Evolutionary conservation across 2,113 vertebrate species (phyloP).

Genomic region (Mesocricetus auratus): DNA sequence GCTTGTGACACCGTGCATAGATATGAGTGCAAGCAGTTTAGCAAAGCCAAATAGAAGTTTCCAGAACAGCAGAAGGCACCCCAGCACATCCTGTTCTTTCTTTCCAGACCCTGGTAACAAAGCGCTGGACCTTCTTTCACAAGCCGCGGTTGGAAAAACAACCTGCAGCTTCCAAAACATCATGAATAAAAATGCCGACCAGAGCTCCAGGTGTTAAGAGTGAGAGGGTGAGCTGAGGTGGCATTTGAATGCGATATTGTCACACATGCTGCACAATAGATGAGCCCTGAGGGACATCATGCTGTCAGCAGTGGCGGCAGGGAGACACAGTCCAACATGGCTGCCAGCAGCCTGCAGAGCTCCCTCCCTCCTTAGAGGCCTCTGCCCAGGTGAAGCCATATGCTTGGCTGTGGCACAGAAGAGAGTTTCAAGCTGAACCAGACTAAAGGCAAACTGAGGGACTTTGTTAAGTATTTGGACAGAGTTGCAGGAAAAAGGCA

Average conservation of each 20-base stretch:
- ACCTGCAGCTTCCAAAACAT: constrained; percentile 23
- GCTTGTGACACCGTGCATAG: neutral
- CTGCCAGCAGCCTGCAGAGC: neutral
- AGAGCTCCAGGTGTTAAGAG: neutral
- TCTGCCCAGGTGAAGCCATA: neutral
- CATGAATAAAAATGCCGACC: constrained; percentile 6
- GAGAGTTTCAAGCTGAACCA: neutral
- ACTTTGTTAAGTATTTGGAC: neutral
- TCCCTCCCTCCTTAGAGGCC: neutral
- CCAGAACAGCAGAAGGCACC: neutral
- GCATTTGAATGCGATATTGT: neutral
- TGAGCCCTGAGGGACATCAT: neutral
- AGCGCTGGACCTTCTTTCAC: neutral
- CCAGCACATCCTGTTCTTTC: neutral
- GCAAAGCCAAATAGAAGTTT: neutral
- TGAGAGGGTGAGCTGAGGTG: neutral
- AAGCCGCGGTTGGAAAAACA: constrained; percentile 22
- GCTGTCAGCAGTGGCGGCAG: neutral
- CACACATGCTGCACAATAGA: neutral
- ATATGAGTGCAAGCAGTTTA: neutral
- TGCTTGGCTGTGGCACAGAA: neutral
- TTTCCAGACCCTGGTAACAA: neutral
- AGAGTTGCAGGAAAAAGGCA: neutral
- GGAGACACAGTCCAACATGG: neutral
- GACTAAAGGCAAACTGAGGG: neutral